Evolutionary conservation across 53 echinoderm and acorn worm species (phyloP), one percentile per base, ranked within the genome.

Genomic region (Henricia sp.): DNA sequence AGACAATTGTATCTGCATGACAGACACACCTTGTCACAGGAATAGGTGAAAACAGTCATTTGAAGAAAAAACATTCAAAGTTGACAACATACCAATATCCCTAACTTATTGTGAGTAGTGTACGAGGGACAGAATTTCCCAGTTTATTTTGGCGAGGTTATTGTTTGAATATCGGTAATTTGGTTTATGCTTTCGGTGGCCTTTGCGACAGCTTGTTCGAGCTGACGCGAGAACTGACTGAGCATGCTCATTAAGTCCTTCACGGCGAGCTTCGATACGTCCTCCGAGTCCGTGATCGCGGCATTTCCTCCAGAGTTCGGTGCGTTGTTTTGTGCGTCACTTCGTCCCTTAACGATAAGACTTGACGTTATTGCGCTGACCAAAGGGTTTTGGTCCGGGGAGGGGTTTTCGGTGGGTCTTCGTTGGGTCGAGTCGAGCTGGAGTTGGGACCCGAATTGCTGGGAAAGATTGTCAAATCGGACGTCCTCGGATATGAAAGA

Each of bases 171-270:
- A 43, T 96, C 99, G 27, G 92, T 85, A 14, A 99, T 58, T 71
- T 99, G 92, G 64, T 99, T 95, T 68, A 95, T 90, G 62, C 92
- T 99, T 75, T 94, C 92, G 11, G 99, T 99, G 67, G 94, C 95
- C 92, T 86, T 92, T 58, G 99, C 94, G 68, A 95, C 95, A 9
- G 95, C 86, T 20, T 92, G 83, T 19, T 92, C 99, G 21, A 99
- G 65, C 78, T 99, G 95, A 37, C 95, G 92, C 9, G 91, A 92
- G 39, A 84, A 77, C 40, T 99, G 99, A 59, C 92, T 84, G 4
- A 99, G 87, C 67, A 74, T 90, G 72, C 86, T 70, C 68, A 92
- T 70, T 29, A 99, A 75, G 50, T 95, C 95, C 17, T 88, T 69
- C 87, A 90, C 83, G 36, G 88, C 84, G 39, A 95, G 83, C 21